Base-by-base conservation (phyloP, 2,113 vertebrate species). In the Electrona antarctica region DNA sequence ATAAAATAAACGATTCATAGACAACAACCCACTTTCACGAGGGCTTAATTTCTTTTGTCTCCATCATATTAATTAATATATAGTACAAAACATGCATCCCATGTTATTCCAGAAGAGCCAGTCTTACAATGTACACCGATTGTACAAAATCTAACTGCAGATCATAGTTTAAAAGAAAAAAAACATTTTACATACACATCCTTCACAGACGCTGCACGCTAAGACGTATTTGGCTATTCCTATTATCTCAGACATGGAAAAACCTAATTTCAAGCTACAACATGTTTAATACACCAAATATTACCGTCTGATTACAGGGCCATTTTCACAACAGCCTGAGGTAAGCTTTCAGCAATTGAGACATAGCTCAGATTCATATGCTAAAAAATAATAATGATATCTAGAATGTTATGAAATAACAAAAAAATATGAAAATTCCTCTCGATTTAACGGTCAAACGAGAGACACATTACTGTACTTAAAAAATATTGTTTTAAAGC, bases 81-180 rank as follows among this genome's bases (percentile, higher is more conserved):
- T 79, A 79, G 87, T 91, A 92, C 81, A 88, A 87, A 88, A 90
- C 87, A 89, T 89, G 86, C 86, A 90, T 85, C 71, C 86, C 74
- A 88, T 80, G 72, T 87, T 88, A 87, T 85, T 87, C 74, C 79
- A 88, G 79, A 77, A 86, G 84, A 65, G 82, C 82, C 79, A 84
- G 71, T 83, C 86, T 87, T 77, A 87, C 68, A 81, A 71, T 79
- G 75, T 85, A 83, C 81, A 89, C 64, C 0, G 57, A 88, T 76
- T 86, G 82, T 78, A 89, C 86, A 77, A 85, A 86, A 80, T 78
- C 49, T 77, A 84, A 81, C 60, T 8, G 0, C 3, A 74, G 84
- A 79, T 73, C 13, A 86, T 78, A 64, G 65, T 41, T 41, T 57
- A 15, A 78, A 41, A 41, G 33, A 41, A 88, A 89, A 11, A 1